Evolutionary conservation across 2,113 vertebrate species (phyloP), one percentile per base, ranked within the genome.

Genomic region (Thymallus thymallus): DNA sequence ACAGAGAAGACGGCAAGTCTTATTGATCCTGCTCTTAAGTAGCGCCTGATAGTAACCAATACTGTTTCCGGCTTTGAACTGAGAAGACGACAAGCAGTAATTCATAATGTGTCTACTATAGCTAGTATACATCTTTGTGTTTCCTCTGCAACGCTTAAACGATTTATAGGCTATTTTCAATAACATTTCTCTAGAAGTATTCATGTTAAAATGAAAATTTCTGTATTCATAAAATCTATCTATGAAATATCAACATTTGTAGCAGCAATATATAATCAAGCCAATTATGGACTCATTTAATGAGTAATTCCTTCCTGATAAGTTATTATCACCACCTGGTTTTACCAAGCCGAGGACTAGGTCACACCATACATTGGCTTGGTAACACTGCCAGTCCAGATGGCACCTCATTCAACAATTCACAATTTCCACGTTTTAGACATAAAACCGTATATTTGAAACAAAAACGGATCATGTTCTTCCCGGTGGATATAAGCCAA

Each of bases 321-420:
- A 23, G n/a, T 22, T 1, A 60, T 60, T 23, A 61, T 56, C 22
- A 45, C 35, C 35, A 41, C 66, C 66, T 46, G 56, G 56, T 60
- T 60, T 23, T 22, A 60, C 56, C 56, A 60, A 60, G 56, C 56
- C 1, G 24, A 26, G 24, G 58, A n/a, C 67, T 20, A 29, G 58
- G 76, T 78, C 71, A 69, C 3, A 41, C 23, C 18, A 64, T 69
- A 26, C 72, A 58, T 56, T 20, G 23, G 58, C 48, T 69, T 45
- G 23, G 41, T 48, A 68, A 30, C 20, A 22, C 26, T 68, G 14
- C 26, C 66, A 73, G 70, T 69, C 26, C 66, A 73, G 70, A 73
- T 46, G 76, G 76, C 62, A 26, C 56, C 64, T 60, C 41, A 67
- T 68, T 45, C 24, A 48, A 46, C 32, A 5, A 24, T 51, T 71